Base-by-base conservation (phyloP, 2,888 invertebrate genomes). In the Lithophane semibrunnea region DNA sequence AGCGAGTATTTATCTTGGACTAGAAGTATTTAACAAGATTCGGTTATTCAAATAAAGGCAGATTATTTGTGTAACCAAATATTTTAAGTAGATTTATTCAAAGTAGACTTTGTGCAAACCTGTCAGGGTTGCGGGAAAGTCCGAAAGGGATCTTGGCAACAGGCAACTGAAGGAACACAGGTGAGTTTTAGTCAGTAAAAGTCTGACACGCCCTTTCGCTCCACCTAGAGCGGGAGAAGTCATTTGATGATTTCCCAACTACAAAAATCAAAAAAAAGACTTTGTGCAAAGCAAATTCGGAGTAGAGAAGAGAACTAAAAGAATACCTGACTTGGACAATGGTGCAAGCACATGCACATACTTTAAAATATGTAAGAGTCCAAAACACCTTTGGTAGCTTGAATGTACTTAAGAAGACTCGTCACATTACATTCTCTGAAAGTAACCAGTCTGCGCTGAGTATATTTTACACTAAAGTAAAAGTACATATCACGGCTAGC, bases 401-500 rank as follows among this genome's bases (percentile, higher is more conserved):
- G 13, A 61, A 49, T 21, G 13, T n/a, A 44, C 37, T 68, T 8
- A 37, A 49, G 24, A 69, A 21, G 12, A 73, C n/a, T 58, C 18
- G 12, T n/a, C 9, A 52, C 24, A 60, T 47, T 13, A 66, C 24
- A 42, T 60, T 42, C 29, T 83, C 65, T 72, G 60, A 65, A 65
- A 81, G 58, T 24, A 52, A 13, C 24, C 52, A 18, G 47, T 73
- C 52, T 66, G 4, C 54, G 9, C 42, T 12, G 13, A 54, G 47
- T 56, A 66, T 52, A 18, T 69, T 74, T 58, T 69, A 58, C n/a
- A 56, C 24, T 79, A 73, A 82, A 87, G 88, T 86, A 88, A 88
- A 88, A 82, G 84, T 86, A 79, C 71, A 73, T 37, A 73, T 60
- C 80, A 81, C 84, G 71, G 83, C 66, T 61, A 77, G 75, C 70